Base-by-base conservation (phyloP, 1,140 invertebrate genomes). In the Anastrepha ludens region DNA sequence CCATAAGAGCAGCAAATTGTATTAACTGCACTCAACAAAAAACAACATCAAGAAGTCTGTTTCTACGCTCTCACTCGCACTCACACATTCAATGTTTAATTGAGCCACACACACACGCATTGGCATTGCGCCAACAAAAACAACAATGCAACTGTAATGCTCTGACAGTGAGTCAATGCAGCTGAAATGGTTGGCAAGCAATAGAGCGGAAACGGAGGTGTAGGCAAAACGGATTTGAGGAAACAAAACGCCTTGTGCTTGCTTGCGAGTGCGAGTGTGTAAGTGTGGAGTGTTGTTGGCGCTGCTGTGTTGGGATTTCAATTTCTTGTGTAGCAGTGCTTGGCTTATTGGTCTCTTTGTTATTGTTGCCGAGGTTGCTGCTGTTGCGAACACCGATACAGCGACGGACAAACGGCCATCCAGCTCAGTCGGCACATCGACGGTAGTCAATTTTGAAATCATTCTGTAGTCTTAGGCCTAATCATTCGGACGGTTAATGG, bases 391-490 rank as follows among this genome's bases (percentile, higher is more conserved):
- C 74, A 74, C 70, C 44, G 44, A 74, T n/a, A 55, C 47, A 55
- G 74, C 74, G 74, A 81, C 74, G 74, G 74, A 50, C 44, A 47
- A 74, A 44, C 44, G 15, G n/a, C 60, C 15, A 15, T n/a, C 64
- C 39, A 44, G 87, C 64, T 86, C 85, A 87, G 85, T 88, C 58
- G 86, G 85, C 86, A 81, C 55, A 87, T 29, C 86, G 62, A 86
- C 88, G 87, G 88, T 41, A 88, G 87, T 87, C 91, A 89, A 92
- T 91, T 92, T 91, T 90, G 89, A 92, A 92, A 91, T 91, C 91
- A 92, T 92, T 92, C 91, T 91, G 89, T 90, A 89, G 89, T 90
- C 90, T 90, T 92, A 92, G 91, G 91, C 92, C 92, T 92, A 93
- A 92, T 90, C 90, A 91, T 90, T 87, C 90, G 91, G 91, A 91